Percentiles rank a stretch among this genome's conserved stretches.
These are phyloP conservation scores for Epinotia nisella DNA, from an alignment of 2,888 invertebrate genomes.

Conservation along the genomic window DNA sequence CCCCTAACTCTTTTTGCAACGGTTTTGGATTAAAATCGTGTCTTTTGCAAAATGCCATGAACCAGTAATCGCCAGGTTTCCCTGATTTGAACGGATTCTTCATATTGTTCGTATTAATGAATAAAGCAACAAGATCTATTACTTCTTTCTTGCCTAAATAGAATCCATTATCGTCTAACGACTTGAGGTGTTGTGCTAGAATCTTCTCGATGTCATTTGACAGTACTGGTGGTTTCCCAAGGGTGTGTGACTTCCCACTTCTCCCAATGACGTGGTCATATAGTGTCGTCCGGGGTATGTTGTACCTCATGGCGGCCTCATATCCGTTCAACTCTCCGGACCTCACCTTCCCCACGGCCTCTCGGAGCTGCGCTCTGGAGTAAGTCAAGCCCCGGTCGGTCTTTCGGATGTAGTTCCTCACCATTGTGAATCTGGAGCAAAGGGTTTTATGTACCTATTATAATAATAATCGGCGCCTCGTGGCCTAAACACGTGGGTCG, in stretches of 20 bases:
- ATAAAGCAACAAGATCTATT: neutral
- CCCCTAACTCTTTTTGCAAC: conserved; percentile 4
- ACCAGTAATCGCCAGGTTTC: conserved; percentile 13
- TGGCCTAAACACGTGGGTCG: too few species aligned
- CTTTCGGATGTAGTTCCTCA: conserved; percentile 19
- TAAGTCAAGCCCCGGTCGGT: conserved; percentile 12
- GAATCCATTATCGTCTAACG: conserved; percentile 5
- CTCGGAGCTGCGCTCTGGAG: neutral
- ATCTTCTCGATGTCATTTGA: neutral
- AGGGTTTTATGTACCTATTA: too few species aligned
- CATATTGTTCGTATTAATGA: neutral
- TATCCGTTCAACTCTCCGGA: conserved; percentile 2
- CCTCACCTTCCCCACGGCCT: conserved; percentile 4
- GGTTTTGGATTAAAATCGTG: neutral
- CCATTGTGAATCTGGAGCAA: conserved; percentile 13
- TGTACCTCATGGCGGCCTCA: conserved; percentile 5
- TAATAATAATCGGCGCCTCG: too few species aligned
- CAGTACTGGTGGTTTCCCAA: conserved; percentile 16
- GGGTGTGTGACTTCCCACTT: neutral
- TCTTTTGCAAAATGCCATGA: neutral
- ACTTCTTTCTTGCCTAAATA: conserved; percentile 2
- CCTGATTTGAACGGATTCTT: conserved; percentile 7
- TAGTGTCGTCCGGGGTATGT: conserved; percentile 11
- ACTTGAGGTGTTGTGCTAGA: conserved; percentile 3
- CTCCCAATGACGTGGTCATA: conserved; percentile 1